phyloP scores from a whole-genome alignment of 2,888 invertebrate genomes.

The Lypha dubia region DNA sequence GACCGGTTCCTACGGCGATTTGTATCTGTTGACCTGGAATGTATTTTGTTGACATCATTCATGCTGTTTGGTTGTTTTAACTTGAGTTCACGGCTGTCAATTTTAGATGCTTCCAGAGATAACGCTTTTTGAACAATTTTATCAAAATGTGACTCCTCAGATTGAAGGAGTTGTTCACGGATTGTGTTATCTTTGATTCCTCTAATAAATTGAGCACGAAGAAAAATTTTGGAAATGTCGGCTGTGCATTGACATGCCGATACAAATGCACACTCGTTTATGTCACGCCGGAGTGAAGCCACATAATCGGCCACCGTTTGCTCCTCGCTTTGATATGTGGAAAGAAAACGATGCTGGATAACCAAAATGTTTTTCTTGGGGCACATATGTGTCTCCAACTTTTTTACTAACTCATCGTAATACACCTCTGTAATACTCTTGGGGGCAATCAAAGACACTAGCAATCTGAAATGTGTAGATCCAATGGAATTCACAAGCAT shows the following conservation, averaged over 20 bases:
- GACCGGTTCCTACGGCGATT: not conserved
- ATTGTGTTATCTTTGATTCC: not conserved
- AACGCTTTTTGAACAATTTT: too few relatives aligned
- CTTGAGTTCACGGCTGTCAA: not conserved
- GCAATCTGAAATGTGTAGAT: too few relatives aligned
- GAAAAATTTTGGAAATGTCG: not conserved
- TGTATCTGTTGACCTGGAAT: not conserved
- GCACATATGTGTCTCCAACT: too few relatives aligned
- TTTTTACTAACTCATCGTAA: too few relatives aligned
- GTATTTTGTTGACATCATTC: not conserved
- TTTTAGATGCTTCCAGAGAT: not conserved
- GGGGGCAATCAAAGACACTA: too few relatives aligned
- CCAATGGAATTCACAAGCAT: too few relatives aligned
- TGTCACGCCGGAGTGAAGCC: not conserved
- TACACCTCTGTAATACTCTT: too few relatives aligned
- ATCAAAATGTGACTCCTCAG: not conserved
- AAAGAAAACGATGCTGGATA: too few relatives aligned
- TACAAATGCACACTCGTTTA: constrained; percentile 5
- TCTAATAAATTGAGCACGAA: not conserved
- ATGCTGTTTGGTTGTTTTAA: not conserved
- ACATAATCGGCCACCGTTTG: constrained; percentile 9
- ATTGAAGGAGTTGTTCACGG: not conserved
- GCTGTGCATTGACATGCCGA: not conserved
- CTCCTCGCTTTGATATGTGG: too few relatives aligned
- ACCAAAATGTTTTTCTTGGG: too few relatives aligned